A percentile compares a stretch with the other conserved stretches of the same genome.
Conservation (phyloP, 1,140 invertebrate genomes). For the Polypedilum vanderplanki region DNA sequence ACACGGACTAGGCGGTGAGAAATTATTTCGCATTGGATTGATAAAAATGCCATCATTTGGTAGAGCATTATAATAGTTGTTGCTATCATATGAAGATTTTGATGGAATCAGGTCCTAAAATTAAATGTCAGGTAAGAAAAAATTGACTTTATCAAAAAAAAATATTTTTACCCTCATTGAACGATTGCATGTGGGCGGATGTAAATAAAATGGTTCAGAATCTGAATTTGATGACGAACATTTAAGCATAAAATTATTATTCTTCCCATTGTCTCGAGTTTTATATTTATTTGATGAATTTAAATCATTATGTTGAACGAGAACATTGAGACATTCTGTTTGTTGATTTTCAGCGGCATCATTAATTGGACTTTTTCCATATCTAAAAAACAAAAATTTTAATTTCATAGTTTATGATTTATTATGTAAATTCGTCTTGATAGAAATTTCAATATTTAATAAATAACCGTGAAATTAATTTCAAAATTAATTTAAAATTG, state of each 20-base stretch:
- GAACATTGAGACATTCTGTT: slow-evolving; percentile 68
- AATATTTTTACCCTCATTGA: neutral
- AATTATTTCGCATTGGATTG: slow-evolving; percentile 62
- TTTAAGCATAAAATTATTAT: slow-evolving; percentile 43
- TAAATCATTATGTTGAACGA: slow-evolving; percentile 58
- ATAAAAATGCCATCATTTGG: slow-evolving; percentile 72
- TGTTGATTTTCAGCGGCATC: slow-evolving; percentile 85
- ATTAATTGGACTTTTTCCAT: slow-evolving; percentile 80
- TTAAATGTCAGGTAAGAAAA: neutral
- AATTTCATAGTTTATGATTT: neutral
- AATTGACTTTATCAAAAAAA: neutral
- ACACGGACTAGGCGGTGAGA: slow-evolving; percentile 39
- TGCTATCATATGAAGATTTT: slow-evolving; percentile 43
- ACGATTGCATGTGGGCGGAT: slow-evolving; percentile 49
- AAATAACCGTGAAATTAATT: too few relatives aligned
- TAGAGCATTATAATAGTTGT: slow-evolving; percentile 41
- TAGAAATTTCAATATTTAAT: too few relatives aligned
- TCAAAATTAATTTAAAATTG: too few relatives aligned
- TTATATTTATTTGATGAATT: slow-evolving; percentile 36
- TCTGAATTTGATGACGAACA: slow-evolving; percentile 43
- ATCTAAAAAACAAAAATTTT: slow-evolving; percentile 35
- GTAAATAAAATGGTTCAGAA: slow-evolving; percentile 63
- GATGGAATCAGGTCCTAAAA: slow-evolving; percentile 9
- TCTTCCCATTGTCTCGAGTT: slow-evolving; percentile 35
- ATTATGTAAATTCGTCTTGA: too few relatives aligned